Base-by-base conservation (phyloP, 1,140 invertebrate species). In the Drosophila watanabei region DNA sequence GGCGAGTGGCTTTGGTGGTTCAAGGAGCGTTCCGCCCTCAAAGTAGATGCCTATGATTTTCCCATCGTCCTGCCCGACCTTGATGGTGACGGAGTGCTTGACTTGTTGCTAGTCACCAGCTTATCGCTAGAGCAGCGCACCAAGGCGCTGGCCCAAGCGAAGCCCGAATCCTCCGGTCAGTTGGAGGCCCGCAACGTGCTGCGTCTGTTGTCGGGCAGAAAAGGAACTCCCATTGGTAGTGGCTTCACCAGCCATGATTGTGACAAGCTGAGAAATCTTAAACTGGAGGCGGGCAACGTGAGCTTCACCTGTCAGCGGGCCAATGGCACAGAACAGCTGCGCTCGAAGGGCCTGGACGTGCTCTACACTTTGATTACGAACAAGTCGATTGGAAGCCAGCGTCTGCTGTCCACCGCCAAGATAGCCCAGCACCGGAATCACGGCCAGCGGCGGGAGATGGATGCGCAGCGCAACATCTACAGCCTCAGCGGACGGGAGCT, bases 31-130 rank as follows among this genome's bases (percentile, higher is more conserved):
- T 94, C 91, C 68, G 93, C 79, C 58, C 94, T 82, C 64, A 94
- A 94, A 93, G 65, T 95, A 52, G 93, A 93, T 65, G 91, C 93
- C 14, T 93, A 96, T 28, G 95, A 96, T 79, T 95, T 97, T 79
- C 96, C 96, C 2, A 83, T 96, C 14, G 87, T 96, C n/a, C 78
- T 97, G 49, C 95, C 96, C 35, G 97, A 97, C 92, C 93, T 97
- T 28, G 95, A 97, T 93, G 94, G 94, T 4, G 96, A 97, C 93
- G 94, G 94, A 56, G 94, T 96, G 2, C 94, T 95, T 80, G 97
- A 97, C 81, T 93, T 97, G 35, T 83, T 97, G 14, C 95, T 94
- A 54, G 93, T 93, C 35, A 94, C 94, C n/a, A 90, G 95, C 49
- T 43, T 83, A 6, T 63, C 77, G 0, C 75, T 91, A n/a, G 83